Conservation (phyloP, 2,888 invertebrate genomes). For the Tupiocoris notatus region DNA sequence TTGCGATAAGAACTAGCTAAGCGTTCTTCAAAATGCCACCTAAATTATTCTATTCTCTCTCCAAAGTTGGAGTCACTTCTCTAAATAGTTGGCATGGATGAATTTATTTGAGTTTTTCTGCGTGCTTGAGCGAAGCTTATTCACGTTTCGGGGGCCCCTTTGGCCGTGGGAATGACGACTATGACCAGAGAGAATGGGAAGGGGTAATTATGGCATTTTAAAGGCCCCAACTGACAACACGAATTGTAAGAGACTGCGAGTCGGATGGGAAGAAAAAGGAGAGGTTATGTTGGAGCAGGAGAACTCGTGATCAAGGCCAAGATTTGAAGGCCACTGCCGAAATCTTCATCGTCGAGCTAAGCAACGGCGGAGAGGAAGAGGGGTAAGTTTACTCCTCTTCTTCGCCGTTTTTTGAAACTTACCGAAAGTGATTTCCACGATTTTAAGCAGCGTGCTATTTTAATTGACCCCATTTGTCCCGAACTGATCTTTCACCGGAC, state of each 20-base stretch:
- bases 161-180: background rate
- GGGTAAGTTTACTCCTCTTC: too few species aligned
- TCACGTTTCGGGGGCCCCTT: background rate
- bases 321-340: background rate
- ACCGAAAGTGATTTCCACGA: too few species aligned
- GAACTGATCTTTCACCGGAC: too few species aligned
- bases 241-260: background rate
- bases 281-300: too few species aligned
- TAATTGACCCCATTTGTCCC: too few species aligned
- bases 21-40: too few species aligned
- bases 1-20: too few species aligned
- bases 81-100: too few species aligned
- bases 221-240: background rate
- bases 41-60: too few species aligned
- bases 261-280: background rate
- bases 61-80: too few species aligned
- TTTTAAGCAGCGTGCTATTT: too few species aligned
- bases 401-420: too few species aligned
- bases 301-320: background rate
- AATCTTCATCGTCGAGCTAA: background rate
- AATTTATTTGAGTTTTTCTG: background rate
- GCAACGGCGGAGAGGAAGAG: background rate
- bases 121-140: background rate
- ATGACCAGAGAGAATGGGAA: background rate
- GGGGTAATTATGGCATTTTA: background rate